phyloP scores from a whole-genome alignment of 2,113 vertebrate genomes.

The Lophotis ruficrista region DNA sequence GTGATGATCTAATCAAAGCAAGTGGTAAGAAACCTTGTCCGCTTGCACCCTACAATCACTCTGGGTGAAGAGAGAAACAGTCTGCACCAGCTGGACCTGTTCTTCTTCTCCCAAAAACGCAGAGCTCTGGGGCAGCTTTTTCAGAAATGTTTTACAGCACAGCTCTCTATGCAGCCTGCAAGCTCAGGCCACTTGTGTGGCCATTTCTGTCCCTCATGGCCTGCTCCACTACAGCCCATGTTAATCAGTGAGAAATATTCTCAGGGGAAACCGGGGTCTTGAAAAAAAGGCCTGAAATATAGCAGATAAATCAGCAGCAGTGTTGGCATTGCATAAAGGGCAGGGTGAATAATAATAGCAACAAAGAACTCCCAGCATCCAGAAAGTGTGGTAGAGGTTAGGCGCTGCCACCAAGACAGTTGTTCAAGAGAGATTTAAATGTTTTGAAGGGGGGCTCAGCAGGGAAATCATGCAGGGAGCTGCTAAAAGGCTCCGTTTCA shows the following conservation, averaged over 20 bases:
- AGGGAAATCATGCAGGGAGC: not conserved
- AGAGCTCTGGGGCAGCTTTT: not conserved
- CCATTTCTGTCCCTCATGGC: not conserved
- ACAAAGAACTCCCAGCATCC: constrained; percentile 30
- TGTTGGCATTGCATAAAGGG: constrained; percentile 10
- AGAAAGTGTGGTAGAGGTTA: not conserved
- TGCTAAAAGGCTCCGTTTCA: not conserved
- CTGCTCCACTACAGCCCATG: not conserved
- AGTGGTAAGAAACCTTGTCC: not conserved
- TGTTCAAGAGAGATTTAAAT: not conserved
- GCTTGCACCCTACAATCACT: not conserved
- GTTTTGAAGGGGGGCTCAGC: not conserved
- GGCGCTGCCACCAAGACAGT: not conserved
- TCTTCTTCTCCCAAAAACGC: not conserved
- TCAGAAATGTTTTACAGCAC: not conserved
- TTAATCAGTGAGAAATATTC: not conserved
- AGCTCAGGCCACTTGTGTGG: not conserved
- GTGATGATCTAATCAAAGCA: not conserved
- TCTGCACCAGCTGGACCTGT: not conserved
- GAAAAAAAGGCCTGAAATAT: not conserved
- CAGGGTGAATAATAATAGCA: constrained; percentile 41
- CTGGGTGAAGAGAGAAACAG: not conserved
- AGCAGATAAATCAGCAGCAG: constrained; percentile 4
- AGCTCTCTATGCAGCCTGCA: not conserved
- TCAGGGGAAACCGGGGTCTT: not conserved